A percentile compares a stretch with the other conserved stretches of the same genome.
phyloP scores from a whole-genome alignment of 2,888 invertebrate species.

The Bombyx huttoni region DNA sequence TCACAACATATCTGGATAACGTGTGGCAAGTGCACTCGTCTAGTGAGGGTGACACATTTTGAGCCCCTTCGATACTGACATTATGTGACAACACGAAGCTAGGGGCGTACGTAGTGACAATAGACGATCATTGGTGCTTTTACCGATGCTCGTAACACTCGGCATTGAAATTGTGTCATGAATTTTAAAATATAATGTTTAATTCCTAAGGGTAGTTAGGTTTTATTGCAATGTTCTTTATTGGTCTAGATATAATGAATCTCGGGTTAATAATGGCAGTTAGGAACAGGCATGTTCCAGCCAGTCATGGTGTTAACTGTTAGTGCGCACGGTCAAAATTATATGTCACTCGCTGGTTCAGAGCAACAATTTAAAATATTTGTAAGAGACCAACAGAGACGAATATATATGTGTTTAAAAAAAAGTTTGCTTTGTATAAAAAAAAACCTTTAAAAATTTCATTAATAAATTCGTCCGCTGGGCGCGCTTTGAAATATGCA shows the following conservation, averaged over 20 bases:
- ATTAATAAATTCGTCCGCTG: slow-evolving; percentile 46
- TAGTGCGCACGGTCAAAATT: no score
- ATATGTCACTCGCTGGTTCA: no score
- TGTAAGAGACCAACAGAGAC: no score
- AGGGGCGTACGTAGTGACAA: slow-evolving; percentile 49
- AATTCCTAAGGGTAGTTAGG: background rate
- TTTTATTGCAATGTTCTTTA: background rate
- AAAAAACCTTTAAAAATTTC: slow-evolving; percentile 12
- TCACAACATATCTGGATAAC: slow-evolving; percentile 57
- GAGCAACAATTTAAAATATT: no score
- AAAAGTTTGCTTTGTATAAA: background rate
- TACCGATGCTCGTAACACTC: slow-evolving; percentile 31
- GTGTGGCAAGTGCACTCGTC: slow-evolving; percentile 63
- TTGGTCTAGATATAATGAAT: background rate
- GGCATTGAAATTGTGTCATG: slow-evolving; percentile 6
- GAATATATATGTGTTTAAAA: background rate
- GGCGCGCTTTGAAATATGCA: slow-evolving; percentile 57
- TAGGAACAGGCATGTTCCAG: no score
- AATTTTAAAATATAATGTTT: slow-evolving; percentile 1
- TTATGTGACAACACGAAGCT: slow-evolving; percentile 57
- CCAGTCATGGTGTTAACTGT: no score
- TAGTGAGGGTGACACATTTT: slow-evolving; percentile 60
- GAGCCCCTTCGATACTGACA: slow-evolving; percentile 65
- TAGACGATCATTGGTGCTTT: slow-evolving; percentile 48
- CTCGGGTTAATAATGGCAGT: no score